phyloP scores from a whole-genome alignment of 2,797 vertebrate species.

The Enteromius afrohamiltoni region DNA sequence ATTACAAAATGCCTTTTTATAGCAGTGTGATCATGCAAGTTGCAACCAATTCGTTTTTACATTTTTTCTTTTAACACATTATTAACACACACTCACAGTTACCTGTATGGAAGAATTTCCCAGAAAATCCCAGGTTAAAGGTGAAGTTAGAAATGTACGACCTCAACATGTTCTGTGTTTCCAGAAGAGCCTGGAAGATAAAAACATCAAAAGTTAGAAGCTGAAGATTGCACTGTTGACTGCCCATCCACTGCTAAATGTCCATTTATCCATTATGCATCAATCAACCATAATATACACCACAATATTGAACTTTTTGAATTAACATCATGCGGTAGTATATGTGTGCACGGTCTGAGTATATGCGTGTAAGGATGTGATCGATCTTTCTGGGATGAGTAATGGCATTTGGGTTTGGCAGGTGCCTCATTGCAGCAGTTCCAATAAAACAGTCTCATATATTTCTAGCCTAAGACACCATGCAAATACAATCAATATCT shows the following conservation, averaged over 20 bases:
- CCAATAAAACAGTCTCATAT: slow-evolving; percentile 56
- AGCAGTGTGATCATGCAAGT: slow-evolving; percentile 41
- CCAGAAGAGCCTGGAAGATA: slow-evolving; percentile 87
- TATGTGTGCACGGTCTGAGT: slow-evolving; percentile 39
- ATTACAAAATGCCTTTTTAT: slow-evolving; percentile 47
- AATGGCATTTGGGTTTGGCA: slow-evolving; percentile 59
- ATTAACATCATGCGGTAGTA: slow-evolving; percentile 18
- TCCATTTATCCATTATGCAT: neutral
- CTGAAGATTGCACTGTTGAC: neutral
- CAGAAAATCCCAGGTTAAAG: slow-evolving; percentile 99
- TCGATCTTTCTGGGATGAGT: slow-evolving; percentile 58
- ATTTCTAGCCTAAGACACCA: slow-evolving; percentile 57
- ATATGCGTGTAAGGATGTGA: slow-evolving; percentile 63
- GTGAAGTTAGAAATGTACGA: slow-evolving; percentile 98
- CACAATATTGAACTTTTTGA: slow-evolving; percentile 11
- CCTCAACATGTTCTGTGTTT: slow-evolving; percentile 93
- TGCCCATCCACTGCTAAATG: neutral
- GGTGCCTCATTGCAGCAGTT: slow-evolving; percentile 53
- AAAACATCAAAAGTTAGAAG: neutral
- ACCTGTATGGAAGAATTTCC: slow-evolving; percentile 99
- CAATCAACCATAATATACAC: slow-evolving; percentile 8
- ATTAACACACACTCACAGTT: slow-evolving; percentile 59
- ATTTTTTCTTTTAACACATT: slow-evolving; percentile 50
- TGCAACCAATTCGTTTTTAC: slow-evolving; percentile 37
- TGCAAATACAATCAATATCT: slow-evolving; percentile 61